Evolutionary conservation across 2,797 vertebrate genomes (phyloP).

Genomic region (Lepilemur septentrionalis): DNA sequence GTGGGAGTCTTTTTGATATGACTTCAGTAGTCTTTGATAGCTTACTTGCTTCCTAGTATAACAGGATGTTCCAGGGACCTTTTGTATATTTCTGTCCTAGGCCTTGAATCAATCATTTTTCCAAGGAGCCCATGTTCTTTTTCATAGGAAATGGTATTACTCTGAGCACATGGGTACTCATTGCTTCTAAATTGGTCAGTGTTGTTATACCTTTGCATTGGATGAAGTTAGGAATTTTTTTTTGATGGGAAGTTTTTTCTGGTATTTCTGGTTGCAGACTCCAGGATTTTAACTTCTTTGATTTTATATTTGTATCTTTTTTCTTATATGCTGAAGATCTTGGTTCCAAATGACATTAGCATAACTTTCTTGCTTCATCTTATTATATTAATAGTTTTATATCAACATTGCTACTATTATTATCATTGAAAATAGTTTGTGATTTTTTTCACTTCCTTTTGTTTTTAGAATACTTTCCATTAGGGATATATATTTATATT

Average conservation of each 20-base stretch:
- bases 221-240: neutral
- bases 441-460: neutral
- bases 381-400: neutral
- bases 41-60: neutral
- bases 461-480: neutral
- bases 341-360: neutral
- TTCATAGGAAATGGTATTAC: neutral
- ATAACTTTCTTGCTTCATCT: slow-evolving; percentile 3
- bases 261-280: neutral
- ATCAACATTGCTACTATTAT: neutral
- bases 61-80: neutral
- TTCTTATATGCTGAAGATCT: slow-evolving; percentile 13
- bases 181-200: neutral
- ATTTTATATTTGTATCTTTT: slow-evolving; percentile 11
- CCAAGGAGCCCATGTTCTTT: neutral
- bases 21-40: neutral
- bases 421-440: neutral
- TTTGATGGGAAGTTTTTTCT: neutral
- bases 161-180: neutral
- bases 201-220: neutral
- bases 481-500: slow-evolving; percentile 3
- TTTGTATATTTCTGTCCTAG: neutral
- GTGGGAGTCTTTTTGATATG: neutral
- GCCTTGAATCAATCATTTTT: neutral
- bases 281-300: slow-evolving; percentile 8